Conservation (phyloP, 2,797 vertebrate species). For the Lepus townsendii region DNA sequence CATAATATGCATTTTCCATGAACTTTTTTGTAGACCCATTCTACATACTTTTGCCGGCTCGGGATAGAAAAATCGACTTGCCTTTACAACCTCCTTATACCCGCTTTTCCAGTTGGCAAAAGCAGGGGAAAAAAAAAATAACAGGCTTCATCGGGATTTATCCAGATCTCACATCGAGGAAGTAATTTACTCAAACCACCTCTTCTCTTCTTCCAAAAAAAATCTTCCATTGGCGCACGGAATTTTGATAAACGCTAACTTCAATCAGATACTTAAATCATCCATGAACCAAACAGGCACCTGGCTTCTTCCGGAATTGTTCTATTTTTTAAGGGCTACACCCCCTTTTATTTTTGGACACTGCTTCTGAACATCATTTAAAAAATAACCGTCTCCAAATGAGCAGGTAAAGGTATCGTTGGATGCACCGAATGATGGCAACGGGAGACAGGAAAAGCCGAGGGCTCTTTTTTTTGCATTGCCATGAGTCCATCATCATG, state of each 20-base stretch:
- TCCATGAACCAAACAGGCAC: slow-evolving; percentile 74
- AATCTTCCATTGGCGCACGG: slow-evolving; percentile 6
- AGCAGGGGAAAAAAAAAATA: neutral
- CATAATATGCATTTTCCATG: too few species aligned
- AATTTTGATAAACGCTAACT: slow-evolving; percentile 71
- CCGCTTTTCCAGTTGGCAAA: slow-evolving; percentile 43
- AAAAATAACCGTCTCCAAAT: slow-evolving; percentile 71
- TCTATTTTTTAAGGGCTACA: slow-evolving; percentile 71
- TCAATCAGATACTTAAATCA: slow-evolving; percentile 70
- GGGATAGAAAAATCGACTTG: neutral
- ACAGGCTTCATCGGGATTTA: slow-evolving; percentile 32
- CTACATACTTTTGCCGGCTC: neutral
- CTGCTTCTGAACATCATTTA: slow-evolving; percentile 74
- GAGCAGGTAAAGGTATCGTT: slow-evolving; percentile 68
- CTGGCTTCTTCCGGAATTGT: slow-evolving; percentile 60
- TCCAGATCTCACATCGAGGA: slow-evolving; percentile 62
- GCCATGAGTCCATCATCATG: neutral
- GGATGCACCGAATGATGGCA: slow-evolving; percentile 37
- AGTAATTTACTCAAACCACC: slow-evolving; percentile 60
- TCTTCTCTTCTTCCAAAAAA: slow-evolving; percentile 68
- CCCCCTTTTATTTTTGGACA: slow-evolving; percentile 76
- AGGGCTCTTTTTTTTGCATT: neutral
- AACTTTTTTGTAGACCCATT: too few species aligned
- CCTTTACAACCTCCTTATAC: neutral
- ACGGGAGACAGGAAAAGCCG: slow-evolving; percentile 25